A percentile compares a stretch with the other conserved stretches of the same genome.
These are phyloP conservation scores for Accipiter virgatus DNA, from an alignment of 2,113 vertebrate species.

Conservation along the genomic window DNA sequence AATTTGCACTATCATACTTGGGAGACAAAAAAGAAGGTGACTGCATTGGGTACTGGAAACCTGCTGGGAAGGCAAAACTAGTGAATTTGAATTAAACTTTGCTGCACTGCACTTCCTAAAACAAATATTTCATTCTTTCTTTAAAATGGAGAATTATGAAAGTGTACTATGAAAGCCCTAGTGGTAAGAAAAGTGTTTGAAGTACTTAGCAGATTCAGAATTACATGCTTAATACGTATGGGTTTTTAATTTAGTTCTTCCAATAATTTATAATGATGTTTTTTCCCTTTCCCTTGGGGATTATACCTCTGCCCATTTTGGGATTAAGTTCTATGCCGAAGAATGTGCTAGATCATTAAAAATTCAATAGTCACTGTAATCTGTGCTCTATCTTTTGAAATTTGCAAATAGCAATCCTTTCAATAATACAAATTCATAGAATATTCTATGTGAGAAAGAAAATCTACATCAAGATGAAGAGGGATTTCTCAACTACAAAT, in stretches of 20 bases:
- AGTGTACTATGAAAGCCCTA: not conserved
- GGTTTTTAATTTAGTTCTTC: not conserved
- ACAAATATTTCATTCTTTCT: not conserved
- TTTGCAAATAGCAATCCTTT: not conserved
- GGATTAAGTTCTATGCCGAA: not conserved
- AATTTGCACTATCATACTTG: accelerated
- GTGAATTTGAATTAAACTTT: not conserved
- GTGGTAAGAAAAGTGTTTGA: not conserved
- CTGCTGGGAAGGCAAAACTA: not conserved
- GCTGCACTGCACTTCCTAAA: not conserved
- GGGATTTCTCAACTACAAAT: not conserved
- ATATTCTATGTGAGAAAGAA: not conserved
- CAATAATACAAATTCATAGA: not conserved
- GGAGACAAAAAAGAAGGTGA: not conserved
- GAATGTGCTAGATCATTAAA: not conserved
- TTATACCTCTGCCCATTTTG: not conserved
- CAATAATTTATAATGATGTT: not conserved
- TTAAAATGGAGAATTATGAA: not conserved
- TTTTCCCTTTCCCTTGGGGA: not conserved
- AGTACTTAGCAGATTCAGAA: not conserved
- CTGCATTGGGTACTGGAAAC: not conserved
- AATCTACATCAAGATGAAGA: not conserved
- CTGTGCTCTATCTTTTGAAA: not conserved
- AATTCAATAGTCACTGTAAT: not conserved
- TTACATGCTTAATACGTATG: not conserved